Evolutionary conservation across 2,113 vertebrate genomes (phyloP).

Genomic region (Tetrao urogallus): DNA sequence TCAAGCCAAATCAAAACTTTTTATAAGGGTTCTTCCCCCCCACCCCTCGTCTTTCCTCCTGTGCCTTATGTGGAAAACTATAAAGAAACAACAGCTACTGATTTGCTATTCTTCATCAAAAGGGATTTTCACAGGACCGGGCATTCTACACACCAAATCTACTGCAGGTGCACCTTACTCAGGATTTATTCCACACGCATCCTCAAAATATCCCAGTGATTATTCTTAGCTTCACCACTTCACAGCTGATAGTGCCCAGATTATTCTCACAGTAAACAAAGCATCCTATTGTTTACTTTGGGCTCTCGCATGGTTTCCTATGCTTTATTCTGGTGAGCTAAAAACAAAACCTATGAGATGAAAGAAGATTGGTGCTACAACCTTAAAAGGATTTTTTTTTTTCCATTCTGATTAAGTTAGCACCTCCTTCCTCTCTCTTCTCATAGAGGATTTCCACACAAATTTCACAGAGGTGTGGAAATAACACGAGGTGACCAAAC

Average conservation of each 20-base stretch:
- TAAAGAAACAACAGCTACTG: background rate
- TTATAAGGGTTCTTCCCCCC: background rate
- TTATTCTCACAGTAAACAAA: slow-evolving; percentile 34
- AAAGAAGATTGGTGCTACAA: background rate
- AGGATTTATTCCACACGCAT: background rate
- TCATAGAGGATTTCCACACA: background rate
- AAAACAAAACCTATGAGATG: slow-evolving; percentile 3
- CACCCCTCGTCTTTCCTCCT: background rate
- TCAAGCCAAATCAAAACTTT: slow-evolving; percentile 62
- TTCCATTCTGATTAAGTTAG: background rate
- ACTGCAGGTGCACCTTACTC: background rate
- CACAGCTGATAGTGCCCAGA: background rate
- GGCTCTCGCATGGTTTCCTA: slow-evolving; percentile 30
- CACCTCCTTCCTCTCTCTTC: background rate
- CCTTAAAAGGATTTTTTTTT: background rate
- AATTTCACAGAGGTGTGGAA: background rate
- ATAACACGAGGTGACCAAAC: background rate
- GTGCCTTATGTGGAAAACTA: background rate
- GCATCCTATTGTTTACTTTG: slow-evolving; percentile 30
- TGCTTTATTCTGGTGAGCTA: background rate
- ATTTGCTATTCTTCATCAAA: background rate
- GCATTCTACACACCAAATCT: background rate
- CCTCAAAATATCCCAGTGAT: background rate
- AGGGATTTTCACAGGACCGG: background rate
- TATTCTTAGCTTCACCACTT: background rate